Conservation (phyloP, 2,888 invertebrate species). For the Eupithecia inturbata region DNA sequence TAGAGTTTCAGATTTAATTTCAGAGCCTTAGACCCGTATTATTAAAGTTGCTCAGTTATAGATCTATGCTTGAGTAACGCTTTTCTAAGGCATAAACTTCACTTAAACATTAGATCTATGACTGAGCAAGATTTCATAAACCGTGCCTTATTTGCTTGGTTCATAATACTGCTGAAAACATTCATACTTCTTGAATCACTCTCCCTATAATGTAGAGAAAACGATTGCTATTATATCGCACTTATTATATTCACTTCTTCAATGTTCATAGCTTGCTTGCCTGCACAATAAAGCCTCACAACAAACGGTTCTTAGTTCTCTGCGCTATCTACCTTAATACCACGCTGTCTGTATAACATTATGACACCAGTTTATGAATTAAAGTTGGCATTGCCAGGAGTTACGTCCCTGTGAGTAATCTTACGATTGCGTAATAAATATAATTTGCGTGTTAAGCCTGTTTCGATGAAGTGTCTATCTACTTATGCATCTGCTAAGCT, state of each 20-base stretch:
- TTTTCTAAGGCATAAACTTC: no score
- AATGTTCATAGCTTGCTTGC: background rate
- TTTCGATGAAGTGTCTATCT: slow-evolving; percentile 32
- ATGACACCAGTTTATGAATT: slow-evolving; percentile 42
- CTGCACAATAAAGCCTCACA: background rate
- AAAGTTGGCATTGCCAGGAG: slow-evolving; percentile 37
- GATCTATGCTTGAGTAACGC: no score
- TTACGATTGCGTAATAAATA: slow-evolving; percentile 39
- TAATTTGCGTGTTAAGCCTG: slow-evolving; percentile 35
- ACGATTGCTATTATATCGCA: background rate
- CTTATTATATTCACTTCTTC: background rate
- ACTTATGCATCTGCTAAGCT: slow-evolving; percentile 25
- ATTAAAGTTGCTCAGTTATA: no score
- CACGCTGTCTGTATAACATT: slow-evolving; percentile 30
- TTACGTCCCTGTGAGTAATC: slow-evolving; percentile 39
- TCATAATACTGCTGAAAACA: no score
- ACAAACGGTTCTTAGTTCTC: background rate
- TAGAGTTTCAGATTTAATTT: background rate
- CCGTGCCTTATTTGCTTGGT: no score
- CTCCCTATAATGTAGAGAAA: background rate
- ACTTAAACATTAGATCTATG: no score
- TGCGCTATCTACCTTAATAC: slow-evolving; percentile 7
- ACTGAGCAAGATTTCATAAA: no score
- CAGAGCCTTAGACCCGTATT: no score
- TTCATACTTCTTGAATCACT: background rate